These are phyloP conservation scores for Hemibagrus wyckioides DNA, from an alignment of 2,113 vertebrate species.

Conservation along the genomic window DNA sequence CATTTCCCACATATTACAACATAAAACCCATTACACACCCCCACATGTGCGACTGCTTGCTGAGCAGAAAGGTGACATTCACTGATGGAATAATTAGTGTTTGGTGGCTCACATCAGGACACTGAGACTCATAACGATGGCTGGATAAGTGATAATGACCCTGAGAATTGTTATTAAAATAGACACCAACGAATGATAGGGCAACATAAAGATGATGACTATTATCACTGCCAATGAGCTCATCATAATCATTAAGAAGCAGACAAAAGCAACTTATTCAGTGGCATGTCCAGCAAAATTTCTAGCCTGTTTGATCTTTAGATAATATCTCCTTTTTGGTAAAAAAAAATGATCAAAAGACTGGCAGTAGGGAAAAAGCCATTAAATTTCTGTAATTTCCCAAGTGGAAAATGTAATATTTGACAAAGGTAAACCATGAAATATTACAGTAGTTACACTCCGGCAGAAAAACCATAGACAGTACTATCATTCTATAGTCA, in stretches of 20 bases:
- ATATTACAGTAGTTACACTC: background rate
- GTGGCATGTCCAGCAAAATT: background rate
- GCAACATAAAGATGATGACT: background rate
- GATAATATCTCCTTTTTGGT: background rate
- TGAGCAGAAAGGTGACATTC: conserved; percentile 46
- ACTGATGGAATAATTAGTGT: conserved; percentile 46
- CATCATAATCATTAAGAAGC: conserved; percentile 1
- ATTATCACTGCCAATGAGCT: conserved; percentile 7
- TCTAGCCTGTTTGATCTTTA: background rate
- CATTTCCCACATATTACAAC: conserved; percentile 7
- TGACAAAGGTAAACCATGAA: background rate
- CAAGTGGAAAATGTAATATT: background rate
- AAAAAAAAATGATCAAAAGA: background rate
- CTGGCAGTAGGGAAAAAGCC: background rate
- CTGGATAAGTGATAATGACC: conserved; percentile 14
- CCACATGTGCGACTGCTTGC: background rate
- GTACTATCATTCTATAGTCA: too few species aligned
- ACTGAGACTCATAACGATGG: conserved; percentile 22
- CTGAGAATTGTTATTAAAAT: background rate
- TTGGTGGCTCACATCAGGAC: conserved; percentile 32
- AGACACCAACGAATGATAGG: background rate
- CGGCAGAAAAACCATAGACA: too few species aligned
- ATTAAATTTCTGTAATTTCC: background rate
- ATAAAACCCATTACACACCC: background rate
- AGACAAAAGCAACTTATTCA: background rate